Base-by-base conservation (phyloP, 2,797 vertebrate species). In the Melanotaenia maccullochi region DNA sequence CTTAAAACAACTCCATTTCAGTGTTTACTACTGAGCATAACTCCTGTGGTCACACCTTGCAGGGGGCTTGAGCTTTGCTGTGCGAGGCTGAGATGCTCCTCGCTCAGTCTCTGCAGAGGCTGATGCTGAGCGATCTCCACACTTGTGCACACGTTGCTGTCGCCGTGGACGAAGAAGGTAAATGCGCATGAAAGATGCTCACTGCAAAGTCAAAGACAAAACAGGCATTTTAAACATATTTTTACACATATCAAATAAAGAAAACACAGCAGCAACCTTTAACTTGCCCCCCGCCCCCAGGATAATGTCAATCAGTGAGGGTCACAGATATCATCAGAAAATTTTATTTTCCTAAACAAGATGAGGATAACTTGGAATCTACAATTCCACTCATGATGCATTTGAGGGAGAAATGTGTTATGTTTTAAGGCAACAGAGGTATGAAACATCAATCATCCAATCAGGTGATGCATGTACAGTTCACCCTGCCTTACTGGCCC, bases 111-210 rank as follows among this genome's bases (percentile, higher is more conserved):
- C 90, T 99, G 98, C 28, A 99, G 96, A 59, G 97, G 96, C 76
- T 97, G 96, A 86, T 96, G 97, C 84, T 96, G 97, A 84, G 96
- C 97, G 66, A 99, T 97, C 90, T 96, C 95, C 95, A 99, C 98
- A 9, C 98, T 99, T 68, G 98, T 99, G 93, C 98, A 99, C 92
- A 99, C 97, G 4, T 99, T 98, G 93, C 97, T 99, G 86, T 99
- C 98, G 58, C 98, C 98, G 0, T 99, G 98, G 74, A 99, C 94
- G 85, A 99, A 99, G 94, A 99, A 99, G 87, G 96, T 97, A 94
- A 99, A 99, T 1, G 97, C 96, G 86, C 98, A 99, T 80, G 98
- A 99, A 89, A 99, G 91, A 91, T 99, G 98, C 90, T 99, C 98
- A n/a, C 98, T 99, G 85, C 12, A 62, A 58, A 81, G 24, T 18